phyloP scores from a whole-genome alignment of 2,888 invertebrate species.

The Drosophila mayaguana region DNA sequence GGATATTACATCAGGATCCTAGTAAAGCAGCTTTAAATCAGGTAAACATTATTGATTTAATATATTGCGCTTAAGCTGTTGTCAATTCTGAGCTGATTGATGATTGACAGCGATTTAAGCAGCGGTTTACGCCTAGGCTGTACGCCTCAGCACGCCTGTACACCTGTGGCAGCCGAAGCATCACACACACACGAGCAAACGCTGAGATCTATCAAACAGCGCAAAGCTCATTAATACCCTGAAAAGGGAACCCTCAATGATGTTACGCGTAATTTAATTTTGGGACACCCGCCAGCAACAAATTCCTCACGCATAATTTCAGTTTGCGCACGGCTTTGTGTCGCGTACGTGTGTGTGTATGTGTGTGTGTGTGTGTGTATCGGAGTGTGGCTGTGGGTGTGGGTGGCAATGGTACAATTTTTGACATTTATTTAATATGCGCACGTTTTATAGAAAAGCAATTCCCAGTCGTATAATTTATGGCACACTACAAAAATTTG shows the following conservation, averaged over 20 bases:
- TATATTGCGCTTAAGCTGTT: slow-evolving; percentile 30
- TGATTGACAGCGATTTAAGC: slow-evolving; percentile 43
- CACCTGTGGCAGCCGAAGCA: slow-evolving; percentile 19
- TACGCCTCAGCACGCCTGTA: slow-evolving; percentile 47
- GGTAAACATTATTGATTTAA: slow-evolving; percentile 21
- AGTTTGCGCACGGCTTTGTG: slow-evolving; percentile 43
- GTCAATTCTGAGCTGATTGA: slow-evolving; percentile 44
- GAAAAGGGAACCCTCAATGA: slow-evolving; percentile 68
- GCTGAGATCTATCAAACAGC: slow-evolving; percentile 62
- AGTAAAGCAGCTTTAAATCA: background rate
- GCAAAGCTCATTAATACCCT: slow-evolving; percentile 76
- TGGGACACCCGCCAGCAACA: slow-evolving; percentile 56
- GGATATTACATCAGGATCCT: background rate
- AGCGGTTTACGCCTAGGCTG: slow-evolving; percentile 26
- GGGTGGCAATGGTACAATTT: slow-evolving; percentile 62
- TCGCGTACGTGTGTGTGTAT: slow-evolving; percentile 24
- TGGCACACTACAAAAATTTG: slow-evolving; percentile 81
- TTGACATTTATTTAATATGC: slow-evolving; percentile 81
- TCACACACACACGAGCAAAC: background rate
- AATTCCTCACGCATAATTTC: slow-evolving; percentile 71
- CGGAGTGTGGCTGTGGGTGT: slow-evolving; percentile 1
- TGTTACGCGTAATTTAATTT: slow-evolving; percentile 81
- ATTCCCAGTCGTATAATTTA: slow-evolving; percentile 80
- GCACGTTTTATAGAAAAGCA: slow-evolving; percentile 82
- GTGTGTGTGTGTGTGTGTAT: slow-evolving; percentile 23